phyloP scores from a whole-genome alignment of 2,797 vertebrate genomes.

The Protosalanx chinensis region DNA sequence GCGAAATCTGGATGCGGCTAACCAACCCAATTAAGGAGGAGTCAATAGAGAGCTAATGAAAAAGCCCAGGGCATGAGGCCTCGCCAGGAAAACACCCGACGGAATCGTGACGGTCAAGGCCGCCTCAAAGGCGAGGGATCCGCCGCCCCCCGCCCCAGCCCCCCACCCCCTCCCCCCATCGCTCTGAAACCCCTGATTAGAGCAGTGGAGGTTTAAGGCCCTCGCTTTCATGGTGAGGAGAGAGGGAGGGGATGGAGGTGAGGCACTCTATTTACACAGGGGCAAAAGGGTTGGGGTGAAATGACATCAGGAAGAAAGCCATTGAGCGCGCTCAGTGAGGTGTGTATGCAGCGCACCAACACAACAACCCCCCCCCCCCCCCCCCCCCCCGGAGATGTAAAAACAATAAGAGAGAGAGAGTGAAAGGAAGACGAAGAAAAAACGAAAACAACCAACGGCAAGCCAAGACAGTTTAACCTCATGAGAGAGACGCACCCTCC shows the following conservation, averaged over 20 bases:
- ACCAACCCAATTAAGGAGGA: constrained; percentile 76
- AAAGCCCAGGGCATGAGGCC: constrained; percentile 66
- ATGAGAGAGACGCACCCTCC: not conserved
- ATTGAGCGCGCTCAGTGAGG: constrained; percentile 69
- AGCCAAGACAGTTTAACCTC: constrained; percentile 23
- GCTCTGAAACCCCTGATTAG: constrained; percentile 68
- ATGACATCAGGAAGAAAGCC: constrained; percentile 53
- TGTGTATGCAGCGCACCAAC: constrained; percentile 59
- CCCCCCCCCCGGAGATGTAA: constrained; percentile 41
- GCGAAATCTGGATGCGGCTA: constrained; percentile 69
- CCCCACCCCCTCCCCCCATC: constrained; percentile 46
- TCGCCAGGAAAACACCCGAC: constrained; percentile 66
- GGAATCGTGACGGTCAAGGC: constrained; percentile 67
- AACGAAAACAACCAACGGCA: constrained; percentile 26
- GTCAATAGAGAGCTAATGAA: constrained; percentile 81
- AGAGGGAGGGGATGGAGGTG: constrained; percentile 53
- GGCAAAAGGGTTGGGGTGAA: constrained; percentile 64
- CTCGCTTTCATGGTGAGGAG: constrained; percentile 55
- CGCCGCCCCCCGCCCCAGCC: constrained; percentile 38
- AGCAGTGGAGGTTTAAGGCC: constrained; percentile 57
- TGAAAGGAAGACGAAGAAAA: constrained; percentile 1
- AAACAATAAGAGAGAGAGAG: constrained; percentile 18
- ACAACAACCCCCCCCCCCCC: constrained; percentile 59
- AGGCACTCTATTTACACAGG: constrained; percentile 63
- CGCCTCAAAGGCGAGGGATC: constrained; percentile 64